Conservation (phyloP, 2,888 invertebrate species). For the Lepidochrysops patricia region DNA sequence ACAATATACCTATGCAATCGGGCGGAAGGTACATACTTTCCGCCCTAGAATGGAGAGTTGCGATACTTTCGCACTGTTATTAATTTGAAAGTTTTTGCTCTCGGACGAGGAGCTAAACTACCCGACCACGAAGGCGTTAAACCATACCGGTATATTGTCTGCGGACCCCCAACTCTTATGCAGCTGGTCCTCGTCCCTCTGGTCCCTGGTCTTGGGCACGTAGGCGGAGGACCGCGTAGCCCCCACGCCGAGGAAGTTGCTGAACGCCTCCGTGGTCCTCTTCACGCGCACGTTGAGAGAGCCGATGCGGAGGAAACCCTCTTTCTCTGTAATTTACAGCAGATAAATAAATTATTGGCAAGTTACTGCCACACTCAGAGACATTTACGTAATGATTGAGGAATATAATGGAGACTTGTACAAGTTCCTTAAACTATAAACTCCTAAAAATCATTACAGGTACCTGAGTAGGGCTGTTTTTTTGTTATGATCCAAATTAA, state of each 20-base stretch:
- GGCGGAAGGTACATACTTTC: no score
- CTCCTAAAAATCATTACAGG: no score
- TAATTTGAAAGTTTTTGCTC: no score
- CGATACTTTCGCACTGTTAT: no score
- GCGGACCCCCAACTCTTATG: constrained; percentile 94
- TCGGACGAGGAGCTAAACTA: no score
- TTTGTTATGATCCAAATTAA: no score
- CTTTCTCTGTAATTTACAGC: constrained; percentile 80
- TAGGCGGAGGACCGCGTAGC: constrained; percentile 69
- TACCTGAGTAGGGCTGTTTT: no score
- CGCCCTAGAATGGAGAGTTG: no score
- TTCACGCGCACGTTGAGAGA: constrained; percentile 93
- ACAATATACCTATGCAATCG: no score
- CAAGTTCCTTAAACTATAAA: no score
- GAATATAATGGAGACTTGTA: no score
- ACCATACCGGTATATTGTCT: constrained; percentile 83
- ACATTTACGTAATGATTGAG: not conserved
- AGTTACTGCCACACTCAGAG: not conserved
- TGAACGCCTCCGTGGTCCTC: constrained; percentile 93
- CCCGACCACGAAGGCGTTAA: not conserved
- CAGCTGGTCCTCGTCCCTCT: constrained; percentile 76
- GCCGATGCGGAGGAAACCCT: constrained; percentile 93
- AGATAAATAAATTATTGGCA: no score
- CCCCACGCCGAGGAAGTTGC: constrained; percentile 90
- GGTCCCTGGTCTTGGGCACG: constrained; percentile 47